These are phyloP conservation scores for Xestia xanthographa DNA, from an alignment of 2,888 invertebrate species.

Conservation along the genomic window DNA sequence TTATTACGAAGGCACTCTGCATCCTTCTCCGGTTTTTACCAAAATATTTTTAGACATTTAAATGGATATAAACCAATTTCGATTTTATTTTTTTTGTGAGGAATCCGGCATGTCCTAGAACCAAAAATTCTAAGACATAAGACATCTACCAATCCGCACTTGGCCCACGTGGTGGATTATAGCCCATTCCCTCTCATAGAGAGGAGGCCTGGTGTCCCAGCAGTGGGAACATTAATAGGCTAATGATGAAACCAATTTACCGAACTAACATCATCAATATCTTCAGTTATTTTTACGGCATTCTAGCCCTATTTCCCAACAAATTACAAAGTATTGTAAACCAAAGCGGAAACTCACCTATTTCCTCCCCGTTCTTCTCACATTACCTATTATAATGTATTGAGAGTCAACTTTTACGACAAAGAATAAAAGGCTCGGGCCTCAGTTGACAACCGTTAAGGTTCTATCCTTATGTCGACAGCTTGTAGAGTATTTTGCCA, in stretches of 20 bases:
- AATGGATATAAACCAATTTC: too few relatives aligned
- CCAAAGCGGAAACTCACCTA: not conserved
- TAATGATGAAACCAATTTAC: not conserved
- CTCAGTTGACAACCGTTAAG: slow-evolving; percentile 52
- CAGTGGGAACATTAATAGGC: too few relatives aligned
- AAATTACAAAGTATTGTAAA: slow-evolving; percentile 1
- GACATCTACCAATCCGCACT: too few relatives aligned
- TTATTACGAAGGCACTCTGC: too few relatives aligned
- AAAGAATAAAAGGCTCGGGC: slow-evolving; percentile 50
- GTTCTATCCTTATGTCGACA: slow-evolving; percentile 46
- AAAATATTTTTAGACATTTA: not conserved
- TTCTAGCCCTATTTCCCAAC: not conserved
- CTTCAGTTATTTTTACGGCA: not conserved
- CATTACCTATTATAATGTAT: slow-evolving; percentile 41
- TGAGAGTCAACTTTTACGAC: slow-evolving; percentile 53
- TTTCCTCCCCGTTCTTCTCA: slow-evolving; percentile 2
- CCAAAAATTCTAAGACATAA: too few relatives aligned
- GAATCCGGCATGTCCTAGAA: too few relatives aligned
- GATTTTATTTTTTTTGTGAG: too few relatives aligned
- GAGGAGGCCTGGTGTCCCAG: too few relatives aligned
- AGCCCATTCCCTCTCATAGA: too few relatives aligned
- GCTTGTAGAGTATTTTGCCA: slow-evolving; percentile 51
- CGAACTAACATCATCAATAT: not conserved
- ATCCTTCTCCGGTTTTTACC: too few relatives aligned
- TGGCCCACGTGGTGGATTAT: too few relatives aligned